Evolutionary conservation across 2,888 invertebrate genomes (phyloP).

Genomic region (Clanis bilineata): DNA sequence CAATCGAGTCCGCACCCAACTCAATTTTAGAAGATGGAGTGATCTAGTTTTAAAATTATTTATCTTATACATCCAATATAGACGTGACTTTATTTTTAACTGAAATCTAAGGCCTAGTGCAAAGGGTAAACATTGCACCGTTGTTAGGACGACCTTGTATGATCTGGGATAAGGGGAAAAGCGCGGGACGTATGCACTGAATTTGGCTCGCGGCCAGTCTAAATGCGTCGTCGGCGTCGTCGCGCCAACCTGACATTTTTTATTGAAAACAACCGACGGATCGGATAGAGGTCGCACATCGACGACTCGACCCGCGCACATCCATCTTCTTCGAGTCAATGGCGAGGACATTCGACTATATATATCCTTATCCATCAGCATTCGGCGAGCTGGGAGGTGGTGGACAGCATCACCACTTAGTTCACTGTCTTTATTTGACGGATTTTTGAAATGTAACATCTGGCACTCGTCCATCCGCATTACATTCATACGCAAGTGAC

Average conservation of each 20-base stretch:
- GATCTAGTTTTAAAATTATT: not conserved
- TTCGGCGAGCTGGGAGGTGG: constrained; percentile 44
- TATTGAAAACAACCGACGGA: constrained; percentile 77
- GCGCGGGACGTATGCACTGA: constrained; percentile 65
- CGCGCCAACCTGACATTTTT: constrained; percentile 78
- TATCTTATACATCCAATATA: not conserved
- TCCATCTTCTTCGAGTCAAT: constrained; percentile 78
- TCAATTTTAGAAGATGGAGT: too few species aligned
- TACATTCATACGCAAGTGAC: constrained; percentile 42
- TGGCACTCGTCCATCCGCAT: constrained; percentile 51
- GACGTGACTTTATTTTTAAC: not conserved
- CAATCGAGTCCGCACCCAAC: too few species aligned
- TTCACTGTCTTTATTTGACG: constrained; percentile 29
- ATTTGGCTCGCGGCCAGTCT: constrained; percentile 72
- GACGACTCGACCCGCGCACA: constrained; percentile 66
- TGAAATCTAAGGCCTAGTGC: constrained; percentile 21
- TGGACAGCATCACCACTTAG: constrained; percentile 46
- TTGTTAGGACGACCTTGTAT: constrained; percentile 66
- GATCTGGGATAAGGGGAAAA: constrained; percentile 49
- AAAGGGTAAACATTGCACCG: constrained; percentile 42
- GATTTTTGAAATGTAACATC: constrained; percentile 40
- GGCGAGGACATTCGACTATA: constrained; percentile 74
- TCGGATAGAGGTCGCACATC: constrained; percentile 65
- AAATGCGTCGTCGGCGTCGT: constrained; percentile 68
- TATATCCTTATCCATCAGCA: constrained; percentile 65